Conservation (phyloP, 2,888 invertebrate species). For the Aporophyla nigra region DNA sequence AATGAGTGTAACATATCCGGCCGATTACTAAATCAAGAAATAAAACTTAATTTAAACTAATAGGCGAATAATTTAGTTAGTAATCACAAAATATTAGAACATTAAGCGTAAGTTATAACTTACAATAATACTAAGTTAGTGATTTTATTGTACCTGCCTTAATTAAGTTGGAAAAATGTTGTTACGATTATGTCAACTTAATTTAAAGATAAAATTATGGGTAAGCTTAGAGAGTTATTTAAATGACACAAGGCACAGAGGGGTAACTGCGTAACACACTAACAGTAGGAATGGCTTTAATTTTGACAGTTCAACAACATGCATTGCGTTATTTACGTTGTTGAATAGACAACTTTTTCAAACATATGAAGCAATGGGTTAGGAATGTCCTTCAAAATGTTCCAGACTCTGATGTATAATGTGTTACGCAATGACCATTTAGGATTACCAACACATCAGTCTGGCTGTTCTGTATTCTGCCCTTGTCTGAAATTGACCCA, state of each 20-base stretch:
- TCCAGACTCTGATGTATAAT: too few species aligned
- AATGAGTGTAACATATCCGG: conserved; percentile 29
- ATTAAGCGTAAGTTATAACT: conserved; percentile 42
- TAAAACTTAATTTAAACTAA: conserved; percentile 53
- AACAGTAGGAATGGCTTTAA: too few species aligned
- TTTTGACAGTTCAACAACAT: too few species aligned
- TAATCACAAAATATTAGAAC: conserved; percentile 49
- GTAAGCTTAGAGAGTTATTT: not conserved
- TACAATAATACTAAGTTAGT: conserved; percentile 20
- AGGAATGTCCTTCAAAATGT: too few species aligned
- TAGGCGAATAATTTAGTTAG: conserved; percentile 54
- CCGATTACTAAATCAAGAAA: conserved; percentile 49
- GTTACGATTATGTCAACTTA: not conserved
- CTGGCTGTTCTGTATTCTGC: not conserved
- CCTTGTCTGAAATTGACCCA: too few species aligned
- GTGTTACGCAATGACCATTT: too few species aligned
- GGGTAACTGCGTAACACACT: too few species aligned
- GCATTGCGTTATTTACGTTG: too few species aligned
- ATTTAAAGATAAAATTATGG: conserved; percentile 10
- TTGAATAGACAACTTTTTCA: too few species aligned
- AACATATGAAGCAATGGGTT: too few species aligned
- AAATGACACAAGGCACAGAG: not conserved
- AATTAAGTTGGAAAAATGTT: conserved; percentile 19
- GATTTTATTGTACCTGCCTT: conserved; percentile 9
- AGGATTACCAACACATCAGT: not conserved